phyloP scores from a whole-genome alignment of 2,888 invertebrate genomes.

The Drosophila kambysellisi region DNA sequence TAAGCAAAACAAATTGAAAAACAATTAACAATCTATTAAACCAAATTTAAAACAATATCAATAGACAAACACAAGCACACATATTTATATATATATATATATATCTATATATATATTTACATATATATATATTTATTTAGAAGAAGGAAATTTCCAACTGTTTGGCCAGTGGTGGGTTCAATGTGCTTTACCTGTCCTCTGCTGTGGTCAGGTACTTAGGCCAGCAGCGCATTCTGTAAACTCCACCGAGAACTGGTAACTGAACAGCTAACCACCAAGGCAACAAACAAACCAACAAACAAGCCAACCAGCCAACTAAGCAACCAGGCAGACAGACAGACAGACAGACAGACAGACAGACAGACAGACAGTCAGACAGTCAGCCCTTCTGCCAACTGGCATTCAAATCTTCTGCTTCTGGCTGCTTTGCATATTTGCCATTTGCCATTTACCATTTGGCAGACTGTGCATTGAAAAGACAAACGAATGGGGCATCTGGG shows the following conservation, averaged over 20 bases:
- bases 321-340: background rate
- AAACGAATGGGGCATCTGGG: conserved; percentile 18
- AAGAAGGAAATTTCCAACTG: background rate
- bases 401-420: conserved; percentile 32
- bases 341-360: conserved; percentile 5
- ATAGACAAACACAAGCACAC: conserved; percentile 22
- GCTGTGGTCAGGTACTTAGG: conserved; percentile 56
- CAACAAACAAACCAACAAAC: conserved; percentile 15
- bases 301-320: conserved; percentile 9
- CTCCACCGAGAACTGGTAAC: conserved; percentile 51
- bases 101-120: background rate
- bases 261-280: conserved; percentile 24
- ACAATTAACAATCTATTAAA: conserved; percentile 64
- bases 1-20: conserved; percentile 64
- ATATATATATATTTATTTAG: background rate
- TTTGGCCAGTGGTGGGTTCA: conserved; percentile 66
- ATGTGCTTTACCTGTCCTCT: conserved; percentile 74
- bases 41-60: conserved; percentile 66
- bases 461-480: conserved; percentile 7
- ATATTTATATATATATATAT: background rate
- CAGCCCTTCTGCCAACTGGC: conserved; percentile 52
- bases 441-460: conserved; percentile 1
- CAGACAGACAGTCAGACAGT: conserved; percentile 25
- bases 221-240: conserved; percentile 29
- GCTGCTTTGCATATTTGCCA: conserved; percentile 54